Evolutionary conservation across 2,113 vertebrate species (phyloP), one percentile per base, ranked within the genome.

Genomic region (Thamnophis sirtalis): DNA sequence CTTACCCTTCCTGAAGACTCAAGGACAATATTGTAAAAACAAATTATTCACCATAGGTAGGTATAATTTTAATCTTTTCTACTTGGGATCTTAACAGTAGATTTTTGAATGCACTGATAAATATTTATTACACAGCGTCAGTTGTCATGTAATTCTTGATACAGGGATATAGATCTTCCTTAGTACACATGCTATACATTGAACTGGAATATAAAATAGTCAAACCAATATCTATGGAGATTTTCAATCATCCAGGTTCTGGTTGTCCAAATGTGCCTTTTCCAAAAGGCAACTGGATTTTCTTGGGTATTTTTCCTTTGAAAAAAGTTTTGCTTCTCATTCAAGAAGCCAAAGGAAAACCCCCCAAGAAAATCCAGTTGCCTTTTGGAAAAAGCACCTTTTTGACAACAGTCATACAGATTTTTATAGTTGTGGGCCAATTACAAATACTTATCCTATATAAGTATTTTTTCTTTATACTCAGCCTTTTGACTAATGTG

Each of bases 401-500:
- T n/a, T 28, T 28, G n/a, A 28, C 63, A 80, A 92, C 53, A 55
- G 54, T 92, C 26, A 56, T 15, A 10, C 87, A 51, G 28, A 17
- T 68, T 48, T 17, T 56, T 51, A 53, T 24, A 50, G 43, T 92
- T 84, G 50, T 28, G 24, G 84, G 22, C 19, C 49, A 43, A 5
- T 60, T 84, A 48, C 22, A 5, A 73, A 0, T 84, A 55, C 28
- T 88, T 92, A 33, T 6, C 15, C 33, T 6, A n/a, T n/a, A 21
- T 50, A 51, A 60, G 84, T n/a, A 84, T 84, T 84, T 26, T 33
- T 38, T 50, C 84, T 73, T 88, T 58, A 38, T 85, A 60, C 89
- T 89, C 89, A 86, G 43, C 92, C 96, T 97, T 96, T 93, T 93
- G 90, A 92, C 90, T 92, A 91, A 94, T 98, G 94, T 95, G 94